These are phyloP conservation scores for Leptinotarsa peninsularis DNA, from an alignment of 2,888 invertebrate species.

Conservation along the genomic window DNA sequence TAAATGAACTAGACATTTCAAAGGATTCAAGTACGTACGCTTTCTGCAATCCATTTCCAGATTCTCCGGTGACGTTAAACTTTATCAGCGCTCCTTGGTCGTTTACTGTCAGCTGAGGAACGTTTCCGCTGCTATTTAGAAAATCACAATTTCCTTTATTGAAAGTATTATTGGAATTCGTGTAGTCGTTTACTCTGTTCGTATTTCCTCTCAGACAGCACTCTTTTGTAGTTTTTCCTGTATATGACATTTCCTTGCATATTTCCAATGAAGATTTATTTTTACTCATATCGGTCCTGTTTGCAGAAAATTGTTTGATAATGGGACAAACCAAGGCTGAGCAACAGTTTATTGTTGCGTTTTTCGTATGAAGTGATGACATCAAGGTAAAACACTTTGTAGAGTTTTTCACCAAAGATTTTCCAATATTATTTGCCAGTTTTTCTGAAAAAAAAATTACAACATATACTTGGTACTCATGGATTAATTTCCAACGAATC, in stretches of 20 bases:
- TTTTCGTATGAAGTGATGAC: not conserved
- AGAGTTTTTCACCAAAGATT: not conserved
- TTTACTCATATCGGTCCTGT: not conserved
- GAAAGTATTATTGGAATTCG: constrained; percentile 34
- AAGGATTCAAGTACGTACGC: constrained; percentile 1
- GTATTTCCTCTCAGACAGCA: constrained; percentile 35
- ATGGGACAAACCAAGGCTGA: not conserved
- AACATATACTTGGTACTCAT: no score
- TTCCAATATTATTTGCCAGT: not conserved
- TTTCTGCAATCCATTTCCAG: constrained; percentile 19
- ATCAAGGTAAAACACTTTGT: not conserved
- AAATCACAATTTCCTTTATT: constrained; percentile 36
- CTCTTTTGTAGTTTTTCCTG: constrained; percentile 30
- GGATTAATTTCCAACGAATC: no score
- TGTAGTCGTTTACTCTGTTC: constrained; percentile 39
- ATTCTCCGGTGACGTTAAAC: constrained; percentile 31
- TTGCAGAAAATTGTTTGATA: not conserved
- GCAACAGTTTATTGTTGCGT: constrained; percentile 3
- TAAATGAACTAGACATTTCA: constrained; percentile 6
- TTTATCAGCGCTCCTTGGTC: constrained; percentile 38
- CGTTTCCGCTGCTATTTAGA: constrained; percentile 42
- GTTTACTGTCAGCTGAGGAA: constrained; percentile 34
- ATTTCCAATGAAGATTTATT: constrained; percentile 28
- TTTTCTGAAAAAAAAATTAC: not conserved
- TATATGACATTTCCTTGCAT: constrained; percentile 36